phyloP scores from a whole-genome alignment of 2,797 vertebrate genomes.

The Forpus xanthops region DNA sequence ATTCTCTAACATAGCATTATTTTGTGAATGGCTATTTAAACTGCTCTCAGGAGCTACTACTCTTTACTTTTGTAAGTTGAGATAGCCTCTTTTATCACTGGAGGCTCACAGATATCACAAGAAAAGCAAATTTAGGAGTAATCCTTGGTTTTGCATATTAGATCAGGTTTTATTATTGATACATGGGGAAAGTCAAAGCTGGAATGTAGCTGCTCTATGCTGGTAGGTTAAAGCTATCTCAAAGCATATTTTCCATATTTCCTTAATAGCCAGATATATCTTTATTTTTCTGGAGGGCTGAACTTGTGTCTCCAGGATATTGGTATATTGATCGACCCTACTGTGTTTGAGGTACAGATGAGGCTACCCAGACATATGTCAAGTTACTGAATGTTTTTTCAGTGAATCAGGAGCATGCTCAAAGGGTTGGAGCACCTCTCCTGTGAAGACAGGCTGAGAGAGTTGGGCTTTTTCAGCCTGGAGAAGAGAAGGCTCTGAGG shows the following conservation, averaged over 20 bases:
- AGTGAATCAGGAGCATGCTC: neutral
- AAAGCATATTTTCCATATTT: neutral
- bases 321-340: neutral
- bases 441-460: neutral
- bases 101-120: neutral
- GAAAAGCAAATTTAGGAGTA: neutral
- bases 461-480: neutral
- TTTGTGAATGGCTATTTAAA: neutral
- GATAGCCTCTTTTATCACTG: neutral
- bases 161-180: neutral
- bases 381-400: neutral
- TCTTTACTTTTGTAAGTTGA: neutral
- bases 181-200: neutral
- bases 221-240: neutral
- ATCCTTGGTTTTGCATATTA: neutral
- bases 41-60: neutral
- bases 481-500: neutral
- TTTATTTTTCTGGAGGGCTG: neutral
- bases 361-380: neutral
- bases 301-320: neutral
- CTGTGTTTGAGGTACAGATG: neutral
- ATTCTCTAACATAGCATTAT: neutral
- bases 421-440: neutral
- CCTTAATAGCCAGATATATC: neutral
- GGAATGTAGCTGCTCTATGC: accelerated